phyloP scores from a whole-genome alignment of 2,797 vertebrate species.

The Picus viridis region DNA sequence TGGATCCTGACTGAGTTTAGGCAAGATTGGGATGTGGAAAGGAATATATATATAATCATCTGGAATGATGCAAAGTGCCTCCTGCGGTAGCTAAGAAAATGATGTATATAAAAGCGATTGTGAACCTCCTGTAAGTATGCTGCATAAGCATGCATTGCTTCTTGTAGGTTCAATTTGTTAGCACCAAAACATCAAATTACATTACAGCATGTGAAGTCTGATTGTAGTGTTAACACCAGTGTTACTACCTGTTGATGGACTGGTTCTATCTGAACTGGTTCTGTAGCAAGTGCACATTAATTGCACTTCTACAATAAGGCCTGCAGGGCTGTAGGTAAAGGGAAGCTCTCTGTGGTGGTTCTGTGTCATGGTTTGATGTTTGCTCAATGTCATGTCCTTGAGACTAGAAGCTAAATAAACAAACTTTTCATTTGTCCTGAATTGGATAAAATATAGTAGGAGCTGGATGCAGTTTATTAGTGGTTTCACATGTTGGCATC shows the following conservation, averaged over 20 bases:
- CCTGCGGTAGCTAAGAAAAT: background rate
- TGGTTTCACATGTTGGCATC: background rate
- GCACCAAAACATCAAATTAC: background rate
- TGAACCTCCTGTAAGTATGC: background rate
- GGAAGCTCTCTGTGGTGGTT: background rate
- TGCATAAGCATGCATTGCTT: background rate
- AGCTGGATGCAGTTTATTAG: background rate
- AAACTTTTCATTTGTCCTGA: background rate
- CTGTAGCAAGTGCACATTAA: background rate
- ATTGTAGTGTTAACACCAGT: background rate
- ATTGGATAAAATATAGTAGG: background rate
- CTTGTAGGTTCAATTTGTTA: background rate
- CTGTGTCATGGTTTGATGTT: background rate
- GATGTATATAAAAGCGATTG: background rate
- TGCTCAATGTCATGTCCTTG: background rate
- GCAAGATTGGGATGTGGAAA: background rate
- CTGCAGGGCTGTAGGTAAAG: background rate
- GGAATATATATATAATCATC: background rate
- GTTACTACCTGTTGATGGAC: background rate
- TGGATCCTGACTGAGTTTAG: background rate
- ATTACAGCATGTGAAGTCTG: background rate
- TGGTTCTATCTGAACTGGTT: background rate
- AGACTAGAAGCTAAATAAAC: background rate
- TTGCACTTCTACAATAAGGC: background rate
- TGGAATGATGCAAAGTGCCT: background rate